phyloP scores from a whole-genome alignment of 2,797 vertebrate genomes.

The Strix occidentalis region DNA sequence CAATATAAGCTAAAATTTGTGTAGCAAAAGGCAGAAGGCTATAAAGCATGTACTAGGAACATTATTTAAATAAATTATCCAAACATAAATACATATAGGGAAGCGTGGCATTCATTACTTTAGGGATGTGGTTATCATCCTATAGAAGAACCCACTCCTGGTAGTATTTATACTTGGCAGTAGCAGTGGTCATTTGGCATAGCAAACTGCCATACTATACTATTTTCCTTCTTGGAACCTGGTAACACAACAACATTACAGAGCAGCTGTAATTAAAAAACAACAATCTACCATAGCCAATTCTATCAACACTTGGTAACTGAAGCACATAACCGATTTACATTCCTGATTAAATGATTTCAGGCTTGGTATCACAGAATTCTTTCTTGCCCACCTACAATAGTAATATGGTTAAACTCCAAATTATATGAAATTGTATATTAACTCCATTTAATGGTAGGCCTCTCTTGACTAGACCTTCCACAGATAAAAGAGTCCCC shows the following conservation, averaged over 20 bases:
- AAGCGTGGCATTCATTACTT: slow-evolving; percentile 61
- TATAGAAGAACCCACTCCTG: neutral
- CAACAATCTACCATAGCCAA: slow-evolving; percentile 39
- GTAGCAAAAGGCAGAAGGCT: slow-evolving; percentile 74
- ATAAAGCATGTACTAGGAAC: slow-evolving; percentile 71
- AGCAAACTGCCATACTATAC: slow-evolving; percentile 25
- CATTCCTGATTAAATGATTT: slow-evolving; percentile 70
- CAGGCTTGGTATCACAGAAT: slow-evolving; percentile 56
- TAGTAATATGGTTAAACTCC: slow-evolving; percentile 23
- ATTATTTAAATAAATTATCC: slow-evolving; percentile 78
- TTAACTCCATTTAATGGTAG: slow-evolving; percentile 46
- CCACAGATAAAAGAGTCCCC: neutral
- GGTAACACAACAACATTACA: slow-evolving; percentile 45
- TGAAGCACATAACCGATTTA: slow-evolving; percentile 65
- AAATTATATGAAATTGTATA: slow-evolving; percentile 44
- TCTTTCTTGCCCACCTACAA: slow-evolving; percentile 27
- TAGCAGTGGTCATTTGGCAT: slow-evolving; percentile 26
- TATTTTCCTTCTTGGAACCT: slow-evolving; percentile 50
- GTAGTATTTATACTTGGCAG: slow-evolving; percentile 37
- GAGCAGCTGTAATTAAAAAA: slow-evolving; percentile 57
- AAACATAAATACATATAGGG: slow-evolving; percentile 65
- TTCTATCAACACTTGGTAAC: slow-evolving; percentile 61
- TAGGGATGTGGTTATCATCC: neutral
- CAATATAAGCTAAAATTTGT: slow-evolving; percentile 79
- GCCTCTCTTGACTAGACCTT: slow-evolving; percentile 28